These are phyloP conservation scores for Dyspetes luteomarginatus DNA, from an alignment of 2,888 invertebrate genomes.

Conservation along the genomic window DNA sequence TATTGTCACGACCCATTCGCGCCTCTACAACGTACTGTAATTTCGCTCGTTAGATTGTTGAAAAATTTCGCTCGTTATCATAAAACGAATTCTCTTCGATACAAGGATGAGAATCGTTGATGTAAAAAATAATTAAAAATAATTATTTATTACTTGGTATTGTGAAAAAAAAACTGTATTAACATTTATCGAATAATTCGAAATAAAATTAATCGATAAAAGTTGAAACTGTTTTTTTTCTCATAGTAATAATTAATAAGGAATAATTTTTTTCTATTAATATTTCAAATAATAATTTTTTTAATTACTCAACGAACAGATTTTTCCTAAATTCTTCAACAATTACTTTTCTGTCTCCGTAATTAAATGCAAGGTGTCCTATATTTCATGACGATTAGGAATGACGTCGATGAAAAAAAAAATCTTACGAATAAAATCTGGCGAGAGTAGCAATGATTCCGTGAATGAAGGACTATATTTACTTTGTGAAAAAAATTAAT, in stretches of 20 bases:
- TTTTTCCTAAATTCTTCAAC: too few relatives aligned
- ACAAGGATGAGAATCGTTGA: not conserved
- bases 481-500: not conserved
- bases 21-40: not conserved
- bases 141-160: not conserved
- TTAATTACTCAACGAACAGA: too few relatives aligned
- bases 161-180: not conserved
- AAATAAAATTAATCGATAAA: too few relatives aligned
- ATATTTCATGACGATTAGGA: not conserved
- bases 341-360: too few relatives aligned
- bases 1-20: not conserved
- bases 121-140: not conserved
- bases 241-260: too few relatives aligned
- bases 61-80: slow-evolving; percentile 17
- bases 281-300: too few relatives aligned
- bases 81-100: not conserved
- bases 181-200: too few relatives aligned
- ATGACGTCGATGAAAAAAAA: slow-evolving; percentile 2
- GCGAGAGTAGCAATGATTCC: not conserved
- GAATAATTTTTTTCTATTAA: too few relatives aligned
- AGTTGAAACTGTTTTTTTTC: too few relatives aligned
- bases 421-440: not conserved
- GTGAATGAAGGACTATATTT: too few relatives aligned
- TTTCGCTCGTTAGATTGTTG: slow-evolving; percentile 21
- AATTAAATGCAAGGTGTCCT: too few relatives aligned